Evolutionary conservation across 1,140 invertebrate genomes (phyloP).

Genomic region (Phortica variegata): DNA sequence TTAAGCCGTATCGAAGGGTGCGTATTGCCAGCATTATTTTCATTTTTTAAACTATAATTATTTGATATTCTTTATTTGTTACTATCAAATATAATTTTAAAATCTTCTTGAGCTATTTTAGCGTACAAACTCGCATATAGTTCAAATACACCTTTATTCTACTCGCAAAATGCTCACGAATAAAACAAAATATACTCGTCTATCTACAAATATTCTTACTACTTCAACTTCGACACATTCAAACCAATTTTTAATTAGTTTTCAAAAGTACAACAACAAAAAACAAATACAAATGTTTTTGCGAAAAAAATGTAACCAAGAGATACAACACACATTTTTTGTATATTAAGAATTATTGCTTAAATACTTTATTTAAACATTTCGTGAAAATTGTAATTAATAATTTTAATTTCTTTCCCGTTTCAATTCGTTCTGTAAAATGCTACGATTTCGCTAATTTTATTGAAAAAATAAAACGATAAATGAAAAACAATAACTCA

Average conservation of each 20-base stretch:
- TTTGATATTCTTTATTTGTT: background rate
- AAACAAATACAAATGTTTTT: slow-evolving; percentile 27
- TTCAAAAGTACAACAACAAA: slow-evolving; percentile 21
- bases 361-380: slow-evolving; percentile 14
- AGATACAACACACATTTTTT: slow-evolving; percentile 10
- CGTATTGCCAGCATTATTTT: slow-evolving; percentile 54
- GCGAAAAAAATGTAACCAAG: slow-evolving; percentile 17
- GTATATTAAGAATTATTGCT: no score
- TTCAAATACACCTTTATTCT: background rate
- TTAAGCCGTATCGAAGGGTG: slow-evolving; percentile 87
- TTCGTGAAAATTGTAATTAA: slow-evolving; percentile 15
- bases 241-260: slow-evolving; percentile 30
- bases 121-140: background rate
- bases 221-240: no score
- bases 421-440: no score
- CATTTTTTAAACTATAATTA: background rate
- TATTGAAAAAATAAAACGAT: no score
- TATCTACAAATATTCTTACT: background rate
- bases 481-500: no score
- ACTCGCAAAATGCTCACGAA: no score
- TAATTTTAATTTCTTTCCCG: background rate
- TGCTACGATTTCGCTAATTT: background rate
- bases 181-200: no score
- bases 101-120: background rate
- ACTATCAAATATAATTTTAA: background rate